Conservation (phyloP, 1,140 invertebrate species). For the Anastrepha obliqua region DNA sequence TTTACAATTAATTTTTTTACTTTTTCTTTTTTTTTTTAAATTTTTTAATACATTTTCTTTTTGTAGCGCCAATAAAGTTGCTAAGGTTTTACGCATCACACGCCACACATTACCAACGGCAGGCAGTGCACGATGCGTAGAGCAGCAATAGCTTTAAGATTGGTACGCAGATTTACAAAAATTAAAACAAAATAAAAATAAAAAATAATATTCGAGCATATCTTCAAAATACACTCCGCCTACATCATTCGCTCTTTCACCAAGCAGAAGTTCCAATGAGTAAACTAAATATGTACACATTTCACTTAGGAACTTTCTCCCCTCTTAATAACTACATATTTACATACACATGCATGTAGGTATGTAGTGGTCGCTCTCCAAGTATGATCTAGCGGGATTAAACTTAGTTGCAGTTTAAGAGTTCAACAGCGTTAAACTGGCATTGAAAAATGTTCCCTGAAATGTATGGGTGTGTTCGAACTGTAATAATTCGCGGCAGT, state of each 20-base stretch:
- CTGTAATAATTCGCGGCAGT: too few relatives aligned
- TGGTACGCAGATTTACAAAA: slow-evolving; percentile 1
- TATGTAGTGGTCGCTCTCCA: too few relatives aligned
- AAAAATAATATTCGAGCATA: slow-evolving; percentile 49
- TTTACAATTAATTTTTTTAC: slow-evolving; percentile 1
- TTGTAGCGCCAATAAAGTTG: neutral
- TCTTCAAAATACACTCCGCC: slow-evolving; percentile 20
- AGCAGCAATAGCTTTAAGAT: neutral
- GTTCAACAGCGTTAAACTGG: too few relatives aligned
- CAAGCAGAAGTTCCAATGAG: neutral
- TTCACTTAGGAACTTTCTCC: too few relatives aligned
- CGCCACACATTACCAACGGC: neutral
- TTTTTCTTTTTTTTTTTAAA: slow-evolving; percentile 18
- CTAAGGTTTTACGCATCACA: neutral
- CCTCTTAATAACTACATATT: neutral
- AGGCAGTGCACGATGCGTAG: neutral
- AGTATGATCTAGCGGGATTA: too few relatives aligned
- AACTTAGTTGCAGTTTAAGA: too few relatives aligned
- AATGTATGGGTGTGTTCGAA: too few relatives aligned
- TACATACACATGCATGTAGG: too few relatives aligned
- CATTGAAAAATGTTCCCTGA: too few relatives aligned
- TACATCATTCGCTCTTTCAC: neutral
- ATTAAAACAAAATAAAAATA: neutral
- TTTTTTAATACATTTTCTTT: slow-evolving; percentile 34
- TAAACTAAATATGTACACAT: neutral